Base-by-base conservation (phyloP, 2,113 vertebrate genomes). In the Bathybates hornii region DNA sequence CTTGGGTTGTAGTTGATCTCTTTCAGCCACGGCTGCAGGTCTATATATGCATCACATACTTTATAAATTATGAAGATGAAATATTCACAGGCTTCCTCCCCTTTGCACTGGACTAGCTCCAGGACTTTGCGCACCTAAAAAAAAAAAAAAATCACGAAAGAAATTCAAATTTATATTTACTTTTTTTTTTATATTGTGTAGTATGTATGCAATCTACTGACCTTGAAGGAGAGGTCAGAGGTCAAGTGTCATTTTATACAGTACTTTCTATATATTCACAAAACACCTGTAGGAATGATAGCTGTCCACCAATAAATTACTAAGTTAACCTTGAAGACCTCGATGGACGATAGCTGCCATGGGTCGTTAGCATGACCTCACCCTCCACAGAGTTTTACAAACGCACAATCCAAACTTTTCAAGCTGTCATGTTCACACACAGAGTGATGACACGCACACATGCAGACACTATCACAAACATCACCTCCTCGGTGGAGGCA, bases 91-190 rank as follows among this genome's bases (percentile, higher is more conserved):
- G 97, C 96, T 89, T 98, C 97, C 80, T 99, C 98, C 6, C 98
- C 98, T 94, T 99, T 99, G 94, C 97, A 98, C 89, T 98, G 97
- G 21, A 98, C 97, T 43, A 99, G 90, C 91, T 99, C 98, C 95
- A 99, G 91, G 93, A 98, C 96, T 94, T 98, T 97, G 45, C 98
- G 98, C 56, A 99, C 97, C 98, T 99, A 82, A 54, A 88, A 92
- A 34, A 45, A 85, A 12, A 11, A 48, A 6, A 3, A 9, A 83
- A 32, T 57, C 7, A 61, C 17, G 57, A 61, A 34, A 61, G 29
- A 34, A 61, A 61, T 10, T 61, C 9, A 61, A 61, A 61, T 34
- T 61, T 61, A 17, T 48, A 48, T 76, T 76, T 48, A 48, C 4
- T 16, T 4, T 53, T 78, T 24, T 24, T 29, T 78, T 38, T 5